Percentiles rank a stretch among this genome's conserved stretches.
These are phyloP conservation scores for Camponotus floridanus DNA, from an alignment of 1,140 invertebrate genomes.

Conservation along the genomic window DNA sequence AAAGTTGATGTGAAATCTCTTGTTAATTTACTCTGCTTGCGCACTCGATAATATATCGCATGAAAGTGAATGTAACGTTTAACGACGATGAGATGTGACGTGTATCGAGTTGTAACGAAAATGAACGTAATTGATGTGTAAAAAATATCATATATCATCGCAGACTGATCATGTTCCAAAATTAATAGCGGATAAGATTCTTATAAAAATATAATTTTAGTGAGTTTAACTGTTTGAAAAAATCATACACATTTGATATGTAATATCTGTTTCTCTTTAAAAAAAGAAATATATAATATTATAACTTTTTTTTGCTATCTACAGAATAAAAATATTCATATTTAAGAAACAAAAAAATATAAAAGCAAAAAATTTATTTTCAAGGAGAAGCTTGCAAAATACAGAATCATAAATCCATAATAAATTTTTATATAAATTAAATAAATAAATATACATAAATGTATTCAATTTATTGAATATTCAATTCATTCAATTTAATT, in stretches of 20 bases:
- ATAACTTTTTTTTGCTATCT: neutral
- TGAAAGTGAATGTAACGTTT: slow-evolving; percentile 46
- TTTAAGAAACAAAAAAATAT: neutral
- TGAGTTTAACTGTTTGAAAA: neutral
- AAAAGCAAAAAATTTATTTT: neutral
- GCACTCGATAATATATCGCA: neutral
- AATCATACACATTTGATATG: neutral
- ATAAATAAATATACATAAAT: neutral
- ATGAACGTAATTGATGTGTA: slow-evolving; percentile 24
- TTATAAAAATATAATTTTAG: neutral
- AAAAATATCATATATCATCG: slow-evolving; percentile 27
- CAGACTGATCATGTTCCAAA: neutral
- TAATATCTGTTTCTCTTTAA: neutral
- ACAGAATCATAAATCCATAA: neutral
- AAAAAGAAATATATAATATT: neutral
- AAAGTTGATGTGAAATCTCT: slow-evolving; percentile 38
- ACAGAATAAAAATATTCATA: neutral
- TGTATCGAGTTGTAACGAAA: neutral
- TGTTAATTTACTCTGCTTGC: slow-evolving; percentile 6
- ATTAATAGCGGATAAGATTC: neutral
- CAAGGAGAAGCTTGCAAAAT: neutral
- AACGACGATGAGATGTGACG: slow-evolving; percentile 43
- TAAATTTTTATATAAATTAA: slow-evolving; percentile 13
- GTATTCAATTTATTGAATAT: neutral
- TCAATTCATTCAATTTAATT: neutral